Conservation (phyloP, 1,140 invertebrate species). For the Trinorchestia longiramus region DNA sequence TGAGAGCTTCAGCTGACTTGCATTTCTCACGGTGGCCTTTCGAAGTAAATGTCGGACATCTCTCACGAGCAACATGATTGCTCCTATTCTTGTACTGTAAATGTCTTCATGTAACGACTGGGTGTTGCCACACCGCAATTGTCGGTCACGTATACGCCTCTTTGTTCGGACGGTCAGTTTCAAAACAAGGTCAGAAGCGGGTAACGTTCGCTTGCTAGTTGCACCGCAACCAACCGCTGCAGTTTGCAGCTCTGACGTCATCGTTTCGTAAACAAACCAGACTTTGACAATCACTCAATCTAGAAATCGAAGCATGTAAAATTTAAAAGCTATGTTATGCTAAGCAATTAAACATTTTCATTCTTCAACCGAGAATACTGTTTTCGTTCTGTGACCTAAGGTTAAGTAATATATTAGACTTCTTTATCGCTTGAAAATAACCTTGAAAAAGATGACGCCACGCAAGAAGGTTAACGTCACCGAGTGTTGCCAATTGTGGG, state of each 20-base stretch:
- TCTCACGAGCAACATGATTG: neutral
- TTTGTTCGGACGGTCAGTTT: slow-evolving; percentile 48
- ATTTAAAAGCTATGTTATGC: neutral
- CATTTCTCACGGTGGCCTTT: neutral
- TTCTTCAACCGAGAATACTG: neutral
- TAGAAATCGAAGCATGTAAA: neutral
- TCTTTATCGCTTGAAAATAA: neutral
- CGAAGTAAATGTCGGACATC: neutral
- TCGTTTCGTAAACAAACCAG: neutral
- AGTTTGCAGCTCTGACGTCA: slow-evolving; percentile 12
- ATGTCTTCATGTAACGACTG: slow-evolving; percentile 1
- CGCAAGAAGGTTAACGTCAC: slow-evolving; percentile 23
- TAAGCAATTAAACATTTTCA: neutral
- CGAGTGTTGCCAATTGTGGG: neutral
- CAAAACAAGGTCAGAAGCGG: slow-evolving; percentile 45
- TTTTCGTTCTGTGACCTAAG: neutral
- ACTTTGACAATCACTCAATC: no score
- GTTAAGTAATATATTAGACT: neutral
- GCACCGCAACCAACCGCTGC: slow-evolving; percentile 37
- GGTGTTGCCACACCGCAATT: neutral
- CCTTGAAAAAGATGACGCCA: slow-evolving; percentile 43
- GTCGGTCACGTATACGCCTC: slow-evolving; percentile 39
- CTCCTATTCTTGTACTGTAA: slow-evolving; percentile 1
- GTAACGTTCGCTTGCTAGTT: slow-evolving; percentile 9
- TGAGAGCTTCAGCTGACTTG: neutral